Base-by-base conservation (phyloP, 2,113 vertebrate genomes). In the Phoxinus phoxinus region DNA sequence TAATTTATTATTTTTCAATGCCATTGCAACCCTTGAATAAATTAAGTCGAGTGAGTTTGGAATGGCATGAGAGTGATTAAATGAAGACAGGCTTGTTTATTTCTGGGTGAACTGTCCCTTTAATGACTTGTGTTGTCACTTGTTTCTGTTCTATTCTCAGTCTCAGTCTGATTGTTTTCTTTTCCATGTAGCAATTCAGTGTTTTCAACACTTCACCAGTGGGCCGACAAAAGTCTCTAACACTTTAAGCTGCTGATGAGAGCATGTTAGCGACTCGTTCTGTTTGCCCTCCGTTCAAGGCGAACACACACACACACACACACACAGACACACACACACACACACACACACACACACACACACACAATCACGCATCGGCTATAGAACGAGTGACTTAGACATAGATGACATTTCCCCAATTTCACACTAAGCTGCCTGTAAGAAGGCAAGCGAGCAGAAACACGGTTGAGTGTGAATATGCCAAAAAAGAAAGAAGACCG, bases 381-480 rank as follows among this genome's bases (percentile, higher is more conserved):
- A 73, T 76, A 77, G 72, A 87, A 85, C 48, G 81, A 86, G 58
- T 84, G 56, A 75, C 80, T 81, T 84, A 76, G 81, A 86, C 84
- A 74, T 84, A 81, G 86, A 65, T 87, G 86, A 83, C 86, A 89
- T 87, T 87, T 89, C 84, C 69, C 72, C 86, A 87, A 89, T 89
- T 87, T 89, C 84, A 89, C 84, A 87, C 86, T 89, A 81, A 83
- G 86, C 84, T 78, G 77, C 83, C 86, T 84, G 77, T 84, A 65
- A 73, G 76, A 81, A 46, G 85, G 86, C 58, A 65, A 81, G 58
- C 37, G 56, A 63, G 58, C 59, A 51, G 84, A 73, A 84, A 89
- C 81, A 86, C 27, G 75, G 81, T 44, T 21, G 75, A 86, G 46
- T 81, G 75, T 67, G 80, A 67, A 27, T 73, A 72, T 82, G 25